phyloP scores from a whole-genome alignment of 2,797 vertebrate species.

The Masticophis lateralis region DNA sequence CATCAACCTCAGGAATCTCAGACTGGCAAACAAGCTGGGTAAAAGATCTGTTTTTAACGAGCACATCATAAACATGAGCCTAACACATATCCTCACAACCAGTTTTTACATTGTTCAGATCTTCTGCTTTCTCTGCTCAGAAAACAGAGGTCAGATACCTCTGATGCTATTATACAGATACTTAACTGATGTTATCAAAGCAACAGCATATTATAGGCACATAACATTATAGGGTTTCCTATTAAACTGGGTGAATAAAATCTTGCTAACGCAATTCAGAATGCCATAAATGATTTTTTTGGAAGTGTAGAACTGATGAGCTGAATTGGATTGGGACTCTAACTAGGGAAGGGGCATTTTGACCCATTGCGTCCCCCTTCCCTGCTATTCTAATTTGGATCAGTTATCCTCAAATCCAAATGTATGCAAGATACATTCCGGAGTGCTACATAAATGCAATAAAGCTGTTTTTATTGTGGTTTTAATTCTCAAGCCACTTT shows the following conservation, averaged over 20 bases:
- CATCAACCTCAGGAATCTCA: conserved; percentile 59
- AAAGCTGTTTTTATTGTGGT: background rate
- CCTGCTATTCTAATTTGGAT: background rate
- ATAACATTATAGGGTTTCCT: background rate
- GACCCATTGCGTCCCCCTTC: background rate
- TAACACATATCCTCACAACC: background rate
- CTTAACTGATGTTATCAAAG: background rate
- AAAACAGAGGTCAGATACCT: background rate
- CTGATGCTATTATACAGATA: background rate
- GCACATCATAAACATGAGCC: background rate
- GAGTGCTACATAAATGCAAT: background rate
- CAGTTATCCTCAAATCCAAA: background rate
- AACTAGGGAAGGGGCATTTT: background rate
- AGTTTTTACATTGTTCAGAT: background rate
- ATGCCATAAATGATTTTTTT: background rate
- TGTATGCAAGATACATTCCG: background rate
- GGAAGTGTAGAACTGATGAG: background rate
- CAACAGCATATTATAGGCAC: background rate
- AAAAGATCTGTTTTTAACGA: conserved; percentile 23
- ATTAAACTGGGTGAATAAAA: background rate
- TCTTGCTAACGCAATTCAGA: background rate
- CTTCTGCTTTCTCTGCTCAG: background rate
- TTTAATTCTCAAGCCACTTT: background rate
- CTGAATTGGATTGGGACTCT: background rate
- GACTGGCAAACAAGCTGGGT: conserved; percentile 51